Conservation (phyloP, 1,140 invertebrate genomes). For the Lasioglossum baleicum region DNA sequence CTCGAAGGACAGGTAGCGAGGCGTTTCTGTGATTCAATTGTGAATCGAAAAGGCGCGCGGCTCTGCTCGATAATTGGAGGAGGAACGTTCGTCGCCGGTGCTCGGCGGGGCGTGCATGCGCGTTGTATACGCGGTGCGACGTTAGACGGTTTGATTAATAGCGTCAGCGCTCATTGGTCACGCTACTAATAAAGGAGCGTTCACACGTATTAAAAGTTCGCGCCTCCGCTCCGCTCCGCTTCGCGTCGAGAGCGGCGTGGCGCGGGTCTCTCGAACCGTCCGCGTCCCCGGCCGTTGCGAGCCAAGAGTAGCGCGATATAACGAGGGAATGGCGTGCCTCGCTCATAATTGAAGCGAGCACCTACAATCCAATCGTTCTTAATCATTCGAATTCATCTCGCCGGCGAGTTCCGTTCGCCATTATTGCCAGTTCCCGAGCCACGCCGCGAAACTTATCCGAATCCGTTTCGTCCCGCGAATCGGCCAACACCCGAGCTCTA, state of each 20-base stretch:
- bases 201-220: conserved; percentile 76
- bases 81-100: conserved; percentile 15
- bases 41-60: neutral
- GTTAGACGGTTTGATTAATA: conserved; percentile 78
- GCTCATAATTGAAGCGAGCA: conserved; percentile 76
- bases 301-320: conserved; percentile 68
- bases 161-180: conserved; percentile 77
- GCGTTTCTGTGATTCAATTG: neutral
- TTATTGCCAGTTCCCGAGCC: conserved; percentile 46
- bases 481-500: neutral
- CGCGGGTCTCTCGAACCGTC: conserved; percentile 20
- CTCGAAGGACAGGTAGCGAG: neutral
- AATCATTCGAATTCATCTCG: conserved; percentile 77
- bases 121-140: conserved; percentile 30
- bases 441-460: conserved; percentile 46
- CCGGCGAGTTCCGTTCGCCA: conserved; percentile 52
- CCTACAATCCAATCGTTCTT: conserved; percentile 77
- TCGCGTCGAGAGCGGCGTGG: conserved; percentile 16
- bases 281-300: conserved; percentile 40
- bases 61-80: conserved; percentile 13
- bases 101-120: conserved; percentile 7
- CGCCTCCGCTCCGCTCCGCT: conserved; percentile 64
- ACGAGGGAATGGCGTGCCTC: conserved; percentile 78
- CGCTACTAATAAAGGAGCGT: conserved; percentile 79
- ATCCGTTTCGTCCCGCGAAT: conserved; percentile 11